These are phyloP conservation scores for Sylvilagus bachmani DNA, from an alignment of 2,113 vertebrate species.

Conservation along the genomic window DNA sequence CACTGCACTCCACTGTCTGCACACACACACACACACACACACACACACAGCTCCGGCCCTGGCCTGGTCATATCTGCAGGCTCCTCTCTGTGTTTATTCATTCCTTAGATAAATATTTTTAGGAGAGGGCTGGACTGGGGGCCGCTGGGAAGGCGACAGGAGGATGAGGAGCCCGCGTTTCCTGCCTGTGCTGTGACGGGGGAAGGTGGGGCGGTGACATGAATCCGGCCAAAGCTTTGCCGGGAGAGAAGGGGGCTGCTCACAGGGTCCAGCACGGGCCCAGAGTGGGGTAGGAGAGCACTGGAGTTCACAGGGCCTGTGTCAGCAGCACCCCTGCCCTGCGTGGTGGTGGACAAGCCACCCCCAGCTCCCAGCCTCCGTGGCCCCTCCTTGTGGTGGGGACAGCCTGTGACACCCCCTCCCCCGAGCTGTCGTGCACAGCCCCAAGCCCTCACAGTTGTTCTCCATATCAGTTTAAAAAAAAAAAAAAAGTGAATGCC, in stretches of 20 bases:
- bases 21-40: accelerated
- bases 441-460: not conserved
- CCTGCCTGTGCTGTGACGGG: not conserved
- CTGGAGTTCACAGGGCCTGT: accelerated
- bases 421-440: not conserved
- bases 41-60: accelerated
- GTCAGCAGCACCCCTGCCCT: not conserved
- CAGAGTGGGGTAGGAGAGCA: not conserved
- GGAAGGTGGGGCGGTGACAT: accelerated
- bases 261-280: too few species aligned
- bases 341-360: not conserved
- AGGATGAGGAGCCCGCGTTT: not conserved
- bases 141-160: not conserved
- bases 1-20: not conserved
- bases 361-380: not conserved
- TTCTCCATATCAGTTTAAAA: not conserved
- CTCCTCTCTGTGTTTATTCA: slow-evolving; percentile 44
- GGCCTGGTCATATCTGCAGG: not conserved
- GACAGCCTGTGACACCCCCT: accelerated
- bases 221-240: not conserved
- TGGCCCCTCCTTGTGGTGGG: not conserved
- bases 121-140: not conserved
- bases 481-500: too few species aligned
- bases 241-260: not conserved
- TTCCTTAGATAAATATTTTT: slow-evolving; percentile 59